Evolutionary conservation across 2,888 invertebrate genomes (phyloP), one percentile per base, ranked within the genome.

Genomic region (Cyaniris semiargus): DNA sequence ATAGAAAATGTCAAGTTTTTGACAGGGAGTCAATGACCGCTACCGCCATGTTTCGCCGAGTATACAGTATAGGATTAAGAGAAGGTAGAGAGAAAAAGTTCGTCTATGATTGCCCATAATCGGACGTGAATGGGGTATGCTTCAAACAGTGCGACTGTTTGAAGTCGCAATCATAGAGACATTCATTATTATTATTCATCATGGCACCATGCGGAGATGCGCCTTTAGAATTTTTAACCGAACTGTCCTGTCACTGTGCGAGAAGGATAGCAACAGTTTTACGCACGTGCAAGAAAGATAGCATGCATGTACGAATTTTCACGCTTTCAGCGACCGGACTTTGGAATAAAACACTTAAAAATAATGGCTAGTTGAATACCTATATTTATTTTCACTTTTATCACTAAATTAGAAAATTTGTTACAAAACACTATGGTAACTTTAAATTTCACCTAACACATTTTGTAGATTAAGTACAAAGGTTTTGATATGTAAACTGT

Each of bases 351-450:
- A 66, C 66, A 66, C 27, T 27, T 15, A 31, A 66, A 27, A 18
- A 6, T 66, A 66, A 66, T 27, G 27, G 66, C 31, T 23, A 23
- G 8, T 60, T 21, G 27, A 15, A 66, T 15, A 27, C 27, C 66
- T 27, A 66, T 66, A 66, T 66, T 66, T 66, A 66, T 66, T 66
- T 66, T 66, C 27, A 66, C 66, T 6, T 66, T 66, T 31, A 66
- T 66, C 66, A 66, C 66, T 31, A 66, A 27, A 66, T 27, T 31
- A 31, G 18, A 66, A 66, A 66, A 66, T 66, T 66, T 27, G 31
- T 15, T 66, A 66, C 27, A 66, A 66, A 66, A 66, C 27, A 66
- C 27, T 27, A 13, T 66, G 66, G 66, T 66, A 66, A 66, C 66
- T 66, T 66, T 27, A 27, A 18, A 23, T 31, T 66, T 66, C 21